phyloP scores from a whole-genome alignment of 2,888 invertebrate genomes.

The Automeris io region DNA sequence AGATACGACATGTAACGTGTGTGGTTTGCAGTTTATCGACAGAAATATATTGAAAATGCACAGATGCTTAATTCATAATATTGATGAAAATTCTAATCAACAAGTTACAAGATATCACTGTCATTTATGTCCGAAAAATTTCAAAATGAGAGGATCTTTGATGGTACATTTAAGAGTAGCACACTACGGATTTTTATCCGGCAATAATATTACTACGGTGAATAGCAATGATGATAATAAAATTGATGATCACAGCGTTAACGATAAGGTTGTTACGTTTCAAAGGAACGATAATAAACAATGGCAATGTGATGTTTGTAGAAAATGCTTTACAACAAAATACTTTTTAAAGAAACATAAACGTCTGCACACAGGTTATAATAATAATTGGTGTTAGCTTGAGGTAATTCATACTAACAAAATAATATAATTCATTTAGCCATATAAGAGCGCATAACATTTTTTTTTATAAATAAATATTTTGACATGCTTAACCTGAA shows the following conservation, averaged over 20 bases:
- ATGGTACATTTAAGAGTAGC: conserved; percentile 89
- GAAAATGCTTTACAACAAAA: conserved; percentile 91
- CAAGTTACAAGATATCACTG: conserved; percentile 78
- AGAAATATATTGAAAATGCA: conserved; percentile 84
- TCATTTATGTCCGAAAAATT: conserved; percentile 86
- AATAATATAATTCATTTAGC: conserved; percentile 4
- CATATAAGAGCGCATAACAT: not conserved
- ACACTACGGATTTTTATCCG: conserved; percentile 79
- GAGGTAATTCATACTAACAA: conserved; percentile 69
- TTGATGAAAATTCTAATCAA: conserved; percentile 50
- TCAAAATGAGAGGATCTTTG: conserved; percentile 88
- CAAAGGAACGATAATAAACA: conserved; percentile 81
- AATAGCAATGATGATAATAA: conserved; percentile 24
- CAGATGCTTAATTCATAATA: conserved; percentile 82
- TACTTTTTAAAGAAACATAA: conserved; percentile 94
- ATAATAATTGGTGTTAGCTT: conserved; percentile 58
- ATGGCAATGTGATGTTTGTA: conserved; percentile 91
- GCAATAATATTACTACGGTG: conserved; percentile 23
- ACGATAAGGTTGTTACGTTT: conserved; percentile 31
- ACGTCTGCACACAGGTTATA: conserved; percentile 87
- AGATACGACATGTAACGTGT: conserved; percentile 79
- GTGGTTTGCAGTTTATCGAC: conserved; percentile 84
- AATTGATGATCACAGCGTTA: conserved; percentile 19
- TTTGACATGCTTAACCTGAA: not conserved
- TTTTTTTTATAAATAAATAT: not conserved